Conservation (phyloP, 2,113 vertebrate species). For the Panthera uncia region DNA sequence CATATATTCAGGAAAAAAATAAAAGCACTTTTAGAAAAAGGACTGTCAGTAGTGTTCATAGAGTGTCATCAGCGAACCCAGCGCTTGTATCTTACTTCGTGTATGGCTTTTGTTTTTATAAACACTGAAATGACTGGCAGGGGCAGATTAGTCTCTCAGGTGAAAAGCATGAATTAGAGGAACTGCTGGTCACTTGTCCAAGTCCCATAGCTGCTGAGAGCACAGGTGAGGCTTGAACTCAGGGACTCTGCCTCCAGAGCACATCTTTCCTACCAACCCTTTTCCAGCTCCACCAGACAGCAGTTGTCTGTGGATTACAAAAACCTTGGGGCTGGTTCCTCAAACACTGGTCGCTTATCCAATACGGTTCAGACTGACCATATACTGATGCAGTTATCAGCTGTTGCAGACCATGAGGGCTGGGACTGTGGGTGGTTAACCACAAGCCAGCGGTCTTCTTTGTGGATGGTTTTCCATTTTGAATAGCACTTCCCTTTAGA, state of each 20-base stretch:
- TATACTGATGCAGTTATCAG: not conserved
- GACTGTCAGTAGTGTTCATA: not conserved
- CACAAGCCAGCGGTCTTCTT: not conserved
- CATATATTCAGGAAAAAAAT: not conserved
- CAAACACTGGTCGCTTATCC: not conserved
- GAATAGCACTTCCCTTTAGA: not conserved
- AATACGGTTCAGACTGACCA: not conserved
- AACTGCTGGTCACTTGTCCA: not conserved
- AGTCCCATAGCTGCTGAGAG: not conserved
- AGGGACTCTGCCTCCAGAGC: not conserved
- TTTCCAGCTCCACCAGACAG: not conserved
- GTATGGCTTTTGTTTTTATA: not conserved
- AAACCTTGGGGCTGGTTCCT: not conserved
- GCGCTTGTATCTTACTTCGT: not conserved
- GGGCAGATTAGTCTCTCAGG: not conserved
- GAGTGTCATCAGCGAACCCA: not conserved
- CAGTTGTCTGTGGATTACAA: not conserved
- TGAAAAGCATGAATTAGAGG: not conserved
- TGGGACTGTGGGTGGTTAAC: not conserved
- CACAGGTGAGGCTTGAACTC: not conserved
- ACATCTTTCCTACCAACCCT: no score
- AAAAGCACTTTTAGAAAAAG: not conserved
- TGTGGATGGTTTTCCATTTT: not conserved
- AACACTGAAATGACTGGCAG: not conserved
- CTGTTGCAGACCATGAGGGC: not conserved